phyloP scores from a whole-genome alignment of 2,797 vertebrate genomes.

The Hydrolagus colliei region DNA sequence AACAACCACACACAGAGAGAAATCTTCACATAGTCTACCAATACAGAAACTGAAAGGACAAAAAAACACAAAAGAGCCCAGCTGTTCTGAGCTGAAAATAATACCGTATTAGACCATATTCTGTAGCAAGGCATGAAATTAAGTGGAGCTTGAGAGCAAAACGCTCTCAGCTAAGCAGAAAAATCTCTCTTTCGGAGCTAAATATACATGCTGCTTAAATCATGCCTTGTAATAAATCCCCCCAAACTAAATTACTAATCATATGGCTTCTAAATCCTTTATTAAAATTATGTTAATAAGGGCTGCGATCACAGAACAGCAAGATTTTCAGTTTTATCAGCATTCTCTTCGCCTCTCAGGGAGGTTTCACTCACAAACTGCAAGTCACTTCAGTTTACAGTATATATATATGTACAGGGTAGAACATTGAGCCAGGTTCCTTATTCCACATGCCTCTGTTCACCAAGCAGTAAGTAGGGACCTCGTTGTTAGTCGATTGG shows the following conservation, averaged over 20 bases:
- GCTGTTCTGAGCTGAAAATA: not conserved
- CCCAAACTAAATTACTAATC: conserved; percentile 6
- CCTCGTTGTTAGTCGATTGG: too few species aligned
- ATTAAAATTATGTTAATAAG: conserved; percentile 19
- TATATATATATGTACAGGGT: too few species aligned
- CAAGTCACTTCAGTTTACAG: too few species aligned
- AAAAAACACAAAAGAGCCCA: not conserved
- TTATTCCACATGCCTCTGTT: too few species aligned
- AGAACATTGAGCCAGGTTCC: too few species aligned
- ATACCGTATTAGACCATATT: conserved; percentile 18
- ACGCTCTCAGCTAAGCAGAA: conserved; percentile 6
- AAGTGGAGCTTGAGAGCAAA: not conserved
- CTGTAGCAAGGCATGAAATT: conserved; percentile 24
- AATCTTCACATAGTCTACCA: too few species aligned
- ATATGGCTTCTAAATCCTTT: not conserved
- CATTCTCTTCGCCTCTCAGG: too few species aligned
- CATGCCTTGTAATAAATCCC: not conserved
- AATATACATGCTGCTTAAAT: conserved; percentile 13
- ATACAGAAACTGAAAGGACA: not conserved
- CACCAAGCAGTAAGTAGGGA: too few species aligned
- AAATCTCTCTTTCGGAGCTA: conserved; percentile 11
- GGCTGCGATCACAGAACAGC: not conserved
- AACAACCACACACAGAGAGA: too few species aligned
- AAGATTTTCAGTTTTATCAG: too few species aligned
- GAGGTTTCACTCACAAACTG: too few species aligned